Percentiles rank a stretch among this genome's conserved stretches.
phyloP scores from a whole-genome alignment of 2,797 vertebrate species.

The Enteromius trimaculatus region DNA sequence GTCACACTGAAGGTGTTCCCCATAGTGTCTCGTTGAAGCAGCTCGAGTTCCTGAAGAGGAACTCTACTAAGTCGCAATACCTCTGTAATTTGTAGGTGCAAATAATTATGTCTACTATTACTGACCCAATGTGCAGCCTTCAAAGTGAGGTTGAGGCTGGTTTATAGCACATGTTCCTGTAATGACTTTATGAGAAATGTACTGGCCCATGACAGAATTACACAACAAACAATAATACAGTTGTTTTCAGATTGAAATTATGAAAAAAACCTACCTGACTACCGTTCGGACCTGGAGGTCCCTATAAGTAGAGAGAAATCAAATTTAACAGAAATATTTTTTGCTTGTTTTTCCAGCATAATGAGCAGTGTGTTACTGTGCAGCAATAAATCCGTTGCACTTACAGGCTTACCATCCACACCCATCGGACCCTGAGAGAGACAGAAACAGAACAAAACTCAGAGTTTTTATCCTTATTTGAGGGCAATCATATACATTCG shows the following conservation, averaged over 20 bases:
- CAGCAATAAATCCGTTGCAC: slow-evolving; percentile 57
- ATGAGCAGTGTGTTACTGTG: neutral
- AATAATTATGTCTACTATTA: neutral
- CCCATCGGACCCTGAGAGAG: slow-evolving; percentile 89
- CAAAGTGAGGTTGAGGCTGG: neutral
- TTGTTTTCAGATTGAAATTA: neutral
- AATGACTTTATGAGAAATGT: neutral
- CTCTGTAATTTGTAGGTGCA: neutral
- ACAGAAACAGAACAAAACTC: slow-evolving; percentile 3
- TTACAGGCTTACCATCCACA: slow-evolving; percentile 95
- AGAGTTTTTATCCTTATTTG: slow-evolving; percentile 3
- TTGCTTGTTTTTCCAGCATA: neutral
- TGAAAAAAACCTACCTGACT: slow-evolving; percentile 71
- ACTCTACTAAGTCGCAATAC: neutral
- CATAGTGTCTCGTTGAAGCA: too few relatives aligned
- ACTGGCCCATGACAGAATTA: neutral
- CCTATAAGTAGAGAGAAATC: slow-evolving; percentile 66
- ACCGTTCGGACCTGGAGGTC: slow-evolving; percentile 78
- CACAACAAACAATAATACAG: neutral
- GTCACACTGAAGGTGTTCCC: too few relatives aligned
- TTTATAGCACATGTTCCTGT: neutral
- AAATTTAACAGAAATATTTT: neutral
- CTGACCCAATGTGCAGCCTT: neutral
- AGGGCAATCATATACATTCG: neutral
- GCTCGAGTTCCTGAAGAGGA: too few relatives aligned